Conservation (phyloP, 2,797 vertebrate genomes). For the Muraenolepis orangiensis region DNA sequence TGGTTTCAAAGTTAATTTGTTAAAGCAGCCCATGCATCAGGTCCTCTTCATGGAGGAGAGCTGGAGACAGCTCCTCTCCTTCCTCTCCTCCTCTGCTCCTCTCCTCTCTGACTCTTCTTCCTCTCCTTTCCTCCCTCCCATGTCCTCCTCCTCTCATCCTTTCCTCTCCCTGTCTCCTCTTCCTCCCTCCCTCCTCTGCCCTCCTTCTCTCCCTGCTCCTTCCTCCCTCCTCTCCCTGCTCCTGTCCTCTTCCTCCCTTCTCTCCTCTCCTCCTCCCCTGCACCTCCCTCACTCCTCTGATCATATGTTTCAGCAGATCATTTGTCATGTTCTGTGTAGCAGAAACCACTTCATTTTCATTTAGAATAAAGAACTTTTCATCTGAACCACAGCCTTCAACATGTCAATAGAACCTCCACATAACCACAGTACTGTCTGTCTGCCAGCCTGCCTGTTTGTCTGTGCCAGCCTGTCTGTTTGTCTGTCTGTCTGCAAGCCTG, state of each 20-base stretch:
- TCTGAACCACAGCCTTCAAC: slow-evolving; percentile 28
- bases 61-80: background rate
- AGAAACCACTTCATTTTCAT: slow-evolving; percentile 60
- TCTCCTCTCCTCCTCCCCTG: slow-evolving; percentile 12
- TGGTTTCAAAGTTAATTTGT: slow-evolving; percentile 66
- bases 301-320: slow-evolving; percentile 56
- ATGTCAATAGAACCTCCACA: background rate
- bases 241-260: slow-evolving; percentile 18
- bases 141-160: background rate
- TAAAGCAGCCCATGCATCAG: slow-evolving; percentile 61
- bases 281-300: too few species aligned
- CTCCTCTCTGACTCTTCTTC: background rate
- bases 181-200: background rate
- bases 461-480: too few species aligned
- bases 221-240: background rate
- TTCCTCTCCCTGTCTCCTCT: slow-evolving; percentile 9
- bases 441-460: too few species aligned
- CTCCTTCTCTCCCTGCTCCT: slow-evolving; percentile 18
- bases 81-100: background rate
- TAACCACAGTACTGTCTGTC: too few species aligned
- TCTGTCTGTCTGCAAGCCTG: too few species aligned
- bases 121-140: slow-evolving; percentile 20
- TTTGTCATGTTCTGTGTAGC: slow-evolving; percentile 69
- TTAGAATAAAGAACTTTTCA: slow-evolving; percentile 42
- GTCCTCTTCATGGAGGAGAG: slow-evolving; percentile 25